Base-by-base conservation (phyloP, 1,140 invertebrate species). In the Daktulosphaira vitifoliae region DNA sequence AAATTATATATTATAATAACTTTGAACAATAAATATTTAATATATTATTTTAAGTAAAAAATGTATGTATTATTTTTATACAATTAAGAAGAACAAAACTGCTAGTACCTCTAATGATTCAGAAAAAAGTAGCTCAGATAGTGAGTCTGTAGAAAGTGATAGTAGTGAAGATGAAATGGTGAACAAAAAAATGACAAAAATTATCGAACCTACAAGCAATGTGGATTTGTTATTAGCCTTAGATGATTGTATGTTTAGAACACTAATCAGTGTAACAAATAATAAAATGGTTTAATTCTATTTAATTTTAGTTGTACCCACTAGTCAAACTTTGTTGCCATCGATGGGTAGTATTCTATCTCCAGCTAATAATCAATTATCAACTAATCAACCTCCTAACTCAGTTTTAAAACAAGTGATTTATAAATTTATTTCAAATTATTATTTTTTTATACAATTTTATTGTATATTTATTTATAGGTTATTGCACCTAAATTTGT, bases 191-290 rank as follows among this genome's bases (percentile, higher is more conserved):
- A 39, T 20, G 26, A 22, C 25, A 3, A 62, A 48, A 48, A 20
- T 25, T 11, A 33, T 38, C 37, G 22, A 50, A 26, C 38, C 33
- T 22, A 66, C 67, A 38, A 82, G 79, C 65, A 88, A 87, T 76
- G 77, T 90, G 59, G 89, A 94, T 77, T 76, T 95, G 29, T 76
- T 96, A 13, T 74, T 96, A 22, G 90, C 94, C 73, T 78, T 95
- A 46, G 86, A 87, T 76, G 78, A 81, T 66, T 68, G 56, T 62
- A 7, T 46, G 56, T 62, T 29, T 33, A 29, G n/a, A n/a, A n/a
- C n/a, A n/a, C n/a, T n/a, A n/a, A n/a, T n/a, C n/a, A n/a, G n/a
- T n/a, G n/a, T n/a, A n/a, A n/a, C n/a, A n/a, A 33, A 33, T 33
- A 33, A 33, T 6, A 33, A 33, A 33, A 6, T 33, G 29, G 5